These are phyloP conservation scores for Drosophila helvetica DNA, from an alignment of 2,888 invertebrate genomes.

Conservation along the genomic window DNA sequence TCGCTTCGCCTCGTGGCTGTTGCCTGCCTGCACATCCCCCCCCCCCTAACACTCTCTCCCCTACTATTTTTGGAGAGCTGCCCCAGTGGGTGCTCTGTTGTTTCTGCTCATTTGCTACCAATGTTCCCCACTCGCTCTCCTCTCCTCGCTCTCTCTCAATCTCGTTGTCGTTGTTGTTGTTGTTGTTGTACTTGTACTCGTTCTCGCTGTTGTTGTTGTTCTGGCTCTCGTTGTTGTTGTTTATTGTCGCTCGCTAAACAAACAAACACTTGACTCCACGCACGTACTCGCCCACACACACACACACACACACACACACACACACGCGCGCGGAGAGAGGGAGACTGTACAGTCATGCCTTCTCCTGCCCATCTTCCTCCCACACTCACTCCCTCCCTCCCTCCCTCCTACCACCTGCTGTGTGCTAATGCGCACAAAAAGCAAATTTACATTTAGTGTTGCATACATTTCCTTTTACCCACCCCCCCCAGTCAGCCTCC, in stretches of 20 bases:
- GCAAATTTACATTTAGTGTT: slow-evolving; percentile 67
- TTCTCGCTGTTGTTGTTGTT: slow-evolving; percentile 20
- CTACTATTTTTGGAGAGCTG: slow-evolving; percentile 10
- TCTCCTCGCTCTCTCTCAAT: background rate
- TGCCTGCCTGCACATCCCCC: background rate
- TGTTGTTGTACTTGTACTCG: slow-evolving; percentile 23
- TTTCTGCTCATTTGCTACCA: slow-evolving; percentile 10
- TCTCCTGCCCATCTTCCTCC: slow-evolving; percentile 3
- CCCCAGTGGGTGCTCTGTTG: slow-evolving; percentile 35
- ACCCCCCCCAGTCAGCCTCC: background rate
- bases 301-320: background rate
- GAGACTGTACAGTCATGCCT: background rate
- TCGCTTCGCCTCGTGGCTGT: slow-evolving; percentile 22
- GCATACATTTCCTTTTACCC: slow-evolving; percentile 47
- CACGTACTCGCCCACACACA: slow-evolving; percentile 11
- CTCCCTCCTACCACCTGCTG: background rate
- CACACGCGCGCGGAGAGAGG: background rate
- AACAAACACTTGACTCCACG: slow-evolving; percentile 51
- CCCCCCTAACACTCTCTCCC: background rate
- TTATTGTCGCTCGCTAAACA: slow-evolving; percentile 52
- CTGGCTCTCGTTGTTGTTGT: slow-evolving; percentile 33
- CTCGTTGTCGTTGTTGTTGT: background rate
- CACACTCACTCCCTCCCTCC: slow-evolving; percentile 1
- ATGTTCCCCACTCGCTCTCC: background rate
- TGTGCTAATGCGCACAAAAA: slow-evolving; percentile 46